phyloP scores from a whole-genome alignment of 2,888 invertebrate genomes.

The Trissolcus japonicus region DNA sequence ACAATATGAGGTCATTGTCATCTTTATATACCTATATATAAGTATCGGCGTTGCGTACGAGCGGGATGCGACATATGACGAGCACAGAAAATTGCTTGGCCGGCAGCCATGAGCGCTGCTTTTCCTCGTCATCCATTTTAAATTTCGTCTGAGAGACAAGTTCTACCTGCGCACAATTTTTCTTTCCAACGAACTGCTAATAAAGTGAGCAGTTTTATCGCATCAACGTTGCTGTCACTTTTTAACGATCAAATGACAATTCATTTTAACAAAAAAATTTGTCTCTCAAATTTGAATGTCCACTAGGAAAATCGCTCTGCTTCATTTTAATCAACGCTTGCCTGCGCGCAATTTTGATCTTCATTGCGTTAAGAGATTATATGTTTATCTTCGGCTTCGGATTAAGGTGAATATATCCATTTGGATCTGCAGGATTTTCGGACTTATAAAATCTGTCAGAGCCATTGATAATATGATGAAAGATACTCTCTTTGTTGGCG shows the following conservation, averaged over 20 bases:
- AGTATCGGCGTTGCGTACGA: slow-evolving; percentile 32
- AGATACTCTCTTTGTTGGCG: slow-evolving; percentile 29
- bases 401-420: slow-evolving; percentile 17
- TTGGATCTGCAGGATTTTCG: slow-evolving; percentile 19
- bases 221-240: too few species aligned
- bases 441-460: slow-evolving; percentile 12
- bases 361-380: slow-evolving; percentile 32
- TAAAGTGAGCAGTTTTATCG: too few species aligned
- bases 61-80: slow-evolving; percentile 24
- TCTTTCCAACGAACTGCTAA: slow-evolving; percentile 12
- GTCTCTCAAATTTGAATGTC: too few species aligned
- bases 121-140: slow-evolving; percentile 49
- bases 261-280: too few species aligned
- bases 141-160: slow-evolving; percentile 34
- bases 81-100: slow-evolving; percentile 48
- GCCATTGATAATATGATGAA: slow-evolving; percentile 21
- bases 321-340: slow-evolving; percentile 7
- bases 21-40: slow-evolving; percentile 32
- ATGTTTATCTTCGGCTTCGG: slow-evolving; percentile 15
- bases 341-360: slow-evolving; percentile 22
- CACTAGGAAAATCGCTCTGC: neutral
- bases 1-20: slow-evolving; percentile 42
- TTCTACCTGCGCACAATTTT: slow-evolving; percentile 29
- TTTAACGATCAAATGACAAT: too few species aligned
- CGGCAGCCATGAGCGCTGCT: slow-evolving; percentile 34